Evolutionary conservation across 2,888 invertebrate species (phyloP), one percentile per base, ranked within the genome.

Genomic region (Watsonalla cultraria): DNA sequence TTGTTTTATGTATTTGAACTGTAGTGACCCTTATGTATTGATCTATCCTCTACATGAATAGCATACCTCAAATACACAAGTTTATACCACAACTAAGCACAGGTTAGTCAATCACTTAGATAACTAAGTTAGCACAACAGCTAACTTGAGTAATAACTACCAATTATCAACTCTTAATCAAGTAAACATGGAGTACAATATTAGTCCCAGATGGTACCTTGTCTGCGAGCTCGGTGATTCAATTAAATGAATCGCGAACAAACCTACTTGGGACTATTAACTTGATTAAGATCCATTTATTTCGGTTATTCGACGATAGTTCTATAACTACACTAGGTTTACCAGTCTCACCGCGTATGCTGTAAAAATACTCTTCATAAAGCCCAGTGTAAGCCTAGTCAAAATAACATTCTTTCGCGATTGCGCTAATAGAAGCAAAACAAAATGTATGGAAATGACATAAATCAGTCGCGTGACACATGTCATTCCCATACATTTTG

Each of bases 221-320:
- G 50, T 65, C 61, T 52, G 54, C 54, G 57, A 54, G 66, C 68
- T 66, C 71, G 54, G 55, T 55, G 64, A 63, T 60, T 69, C 74
- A 73, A 72, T 79, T 74, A 78, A 76, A 74, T 71, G 71, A 72
- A 74, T 76, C 65, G 71, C 68, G 70, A 74, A 75, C 78, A 74
- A 73, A 74, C 66, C 75, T 67, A 66, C 65, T 66, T 68, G 74
- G 68, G 66, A 64, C 79, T 68, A 84, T 86, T 83, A 78, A 79
- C 77, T 76, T 77, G 74, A 78, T 81, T 73, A 72, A 73, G 68
- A 60, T 62, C 70, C 74, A 73, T 78, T 78, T 75, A 65, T 72
- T 65, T 61, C 60, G 61, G 70, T 62, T 65, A 62, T 68, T 65
- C 60, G 54, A 59, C 53, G 51, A 54, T 58, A 54, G 60, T 52